phyloP scores from a whole-genome alignment of 2,113 vertebrate genomes.

The Odobenus rosmarus region DNA sequence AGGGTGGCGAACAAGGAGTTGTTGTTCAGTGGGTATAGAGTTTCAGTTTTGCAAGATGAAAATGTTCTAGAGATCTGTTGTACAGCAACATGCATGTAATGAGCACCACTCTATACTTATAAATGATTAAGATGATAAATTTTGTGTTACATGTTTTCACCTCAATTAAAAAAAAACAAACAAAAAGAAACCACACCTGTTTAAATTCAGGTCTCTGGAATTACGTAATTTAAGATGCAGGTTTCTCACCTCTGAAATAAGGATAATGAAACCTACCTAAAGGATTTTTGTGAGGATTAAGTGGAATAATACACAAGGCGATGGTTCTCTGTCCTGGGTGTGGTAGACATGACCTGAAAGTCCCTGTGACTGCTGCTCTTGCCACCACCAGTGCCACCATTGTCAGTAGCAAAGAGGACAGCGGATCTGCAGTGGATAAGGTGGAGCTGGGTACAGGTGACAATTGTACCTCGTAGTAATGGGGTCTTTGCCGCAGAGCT shows the following conservation, averaged over 20 bases:
- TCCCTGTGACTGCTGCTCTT: neutral
- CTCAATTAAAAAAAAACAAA: neutral
- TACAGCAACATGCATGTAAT: neutral
- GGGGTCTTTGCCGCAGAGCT: neutral
- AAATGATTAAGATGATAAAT: neutral
- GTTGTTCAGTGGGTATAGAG: neutral
- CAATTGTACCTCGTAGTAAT: fast-evolving
- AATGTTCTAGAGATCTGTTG: neutral
- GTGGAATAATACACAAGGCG: neutral
- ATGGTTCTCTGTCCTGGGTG: neutral
- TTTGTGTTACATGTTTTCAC: neutral
- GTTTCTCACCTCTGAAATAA: neutral
- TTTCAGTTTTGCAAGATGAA: neutral
- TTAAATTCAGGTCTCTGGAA: neutral
- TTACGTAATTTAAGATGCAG: neutral
- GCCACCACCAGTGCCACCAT: neutral
- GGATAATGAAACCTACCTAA: neutral
- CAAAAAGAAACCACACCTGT: neutral
- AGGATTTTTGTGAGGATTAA: neutral
- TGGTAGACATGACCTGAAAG: neutral
- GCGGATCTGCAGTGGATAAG: neutral
- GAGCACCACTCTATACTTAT: neutral
- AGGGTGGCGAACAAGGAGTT: neutral
- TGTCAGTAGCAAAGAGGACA: fast-evolving
- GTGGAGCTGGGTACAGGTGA: fast-evolving